phyloP scores from a whole-genome alignment of 2,113 vertebrate species.

The Prinia subflava region DNA sequence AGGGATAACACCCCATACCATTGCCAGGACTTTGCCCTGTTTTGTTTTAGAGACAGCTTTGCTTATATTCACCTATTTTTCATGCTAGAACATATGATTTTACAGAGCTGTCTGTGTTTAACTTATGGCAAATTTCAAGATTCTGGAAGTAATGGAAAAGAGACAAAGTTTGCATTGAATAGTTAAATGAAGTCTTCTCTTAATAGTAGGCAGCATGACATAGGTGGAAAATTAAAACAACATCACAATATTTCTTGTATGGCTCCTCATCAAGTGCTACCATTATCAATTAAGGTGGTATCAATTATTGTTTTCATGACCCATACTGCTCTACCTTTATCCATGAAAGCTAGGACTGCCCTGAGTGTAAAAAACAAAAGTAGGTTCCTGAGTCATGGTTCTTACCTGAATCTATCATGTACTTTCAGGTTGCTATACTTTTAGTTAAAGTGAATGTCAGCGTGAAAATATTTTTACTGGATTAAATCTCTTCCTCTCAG shows the following conservation, averaged over 20 bases:
- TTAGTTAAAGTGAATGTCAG: neutral
- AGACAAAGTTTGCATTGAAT: neutral
- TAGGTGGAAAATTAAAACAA: neutral
- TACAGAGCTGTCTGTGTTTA: neutral
- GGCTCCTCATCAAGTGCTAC: neutral
- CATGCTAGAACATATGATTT: neutral
- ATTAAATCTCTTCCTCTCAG: neutral
- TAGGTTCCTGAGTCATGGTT: neutral
- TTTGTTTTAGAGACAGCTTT: neutral
- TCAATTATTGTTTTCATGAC: neutral
- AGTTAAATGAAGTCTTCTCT: neutral
- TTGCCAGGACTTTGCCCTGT: neutral
- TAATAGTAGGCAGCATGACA: neutral
- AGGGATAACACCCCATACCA: fast-evolving
- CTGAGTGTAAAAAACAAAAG: neutral
- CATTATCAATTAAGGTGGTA: neutral
- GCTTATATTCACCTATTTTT: neutral
- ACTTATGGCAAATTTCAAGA: neutral
- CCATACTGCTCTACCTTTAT: neutral
- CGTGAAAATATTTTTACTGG: neutral
- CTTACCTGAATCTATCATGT: neutral
- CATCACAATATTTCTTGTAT: neutral
- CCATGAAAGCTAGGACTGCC: neutral
- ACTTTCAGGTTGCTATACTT: neutral
- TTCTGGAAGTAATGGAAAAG: neutral